phyloP scores from a whole-genome alignment of 2,797 vertebrate genomes.

The Rhynchotus rufescens region DNA sequence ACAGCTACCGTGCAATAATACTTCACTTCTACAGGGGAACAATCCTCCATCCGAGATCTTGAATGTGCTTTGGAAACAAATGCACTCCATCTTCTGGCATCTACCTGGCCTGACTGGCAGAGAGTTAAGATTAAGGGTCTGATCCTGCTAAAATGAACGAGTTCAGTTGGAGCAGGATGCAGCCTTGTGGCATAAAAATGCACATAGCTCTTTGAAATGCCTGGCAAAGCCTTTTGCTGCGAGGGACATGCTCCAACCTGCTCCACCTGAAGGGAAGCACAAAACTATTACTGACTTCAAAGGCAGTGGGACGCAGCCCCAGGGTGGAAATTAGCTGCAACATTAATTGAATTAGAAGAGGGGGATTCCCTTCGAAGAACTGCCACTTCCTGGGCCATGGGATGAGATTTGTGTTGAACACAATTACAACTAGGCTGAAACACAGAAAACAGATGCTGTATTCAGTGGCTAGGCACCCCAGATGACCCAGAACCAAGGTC shows the following conservation, averaged over 20 bases:
- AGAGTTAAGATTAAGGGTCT: not conserved
- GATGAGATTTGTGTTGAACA: not conserved
- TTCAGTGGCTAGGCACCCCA: not conserved
- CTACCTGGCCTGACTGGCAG: not conserved
- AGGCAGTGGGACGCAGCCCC: constrained; percentile 40
- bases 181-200: not conserved
- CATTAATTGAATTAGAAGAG: constrained; percentile 56
- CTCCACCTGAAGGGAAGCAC: not conserved
- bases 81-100: not conserved
- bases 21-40: not conserved
- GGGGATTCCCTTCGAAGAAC: constrained; percentile 57
- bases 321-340: constrained; percentile 40
- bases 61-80: not conserved
- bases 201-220: constrained; percentile 34
- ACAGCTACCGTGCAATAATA: not conserved
- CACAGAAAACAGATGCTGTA: not conserved
- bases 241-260: not conserved
- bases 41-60: not conserved
- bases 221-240: not conserved
- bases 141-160: not conserved
- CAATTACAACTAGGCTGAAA: not conserved
- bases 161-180: not conserved
- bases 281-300: constrained; percentile 60
- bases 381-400: constrained; percentile 32
- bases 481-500: not conserved